A percentile compares a stretch with the other conserved stretches of the same genome.
phyloP scores from a whole-genome alignment of 2,113 vertebrate species.

The Mastomys coucha region DNA sequence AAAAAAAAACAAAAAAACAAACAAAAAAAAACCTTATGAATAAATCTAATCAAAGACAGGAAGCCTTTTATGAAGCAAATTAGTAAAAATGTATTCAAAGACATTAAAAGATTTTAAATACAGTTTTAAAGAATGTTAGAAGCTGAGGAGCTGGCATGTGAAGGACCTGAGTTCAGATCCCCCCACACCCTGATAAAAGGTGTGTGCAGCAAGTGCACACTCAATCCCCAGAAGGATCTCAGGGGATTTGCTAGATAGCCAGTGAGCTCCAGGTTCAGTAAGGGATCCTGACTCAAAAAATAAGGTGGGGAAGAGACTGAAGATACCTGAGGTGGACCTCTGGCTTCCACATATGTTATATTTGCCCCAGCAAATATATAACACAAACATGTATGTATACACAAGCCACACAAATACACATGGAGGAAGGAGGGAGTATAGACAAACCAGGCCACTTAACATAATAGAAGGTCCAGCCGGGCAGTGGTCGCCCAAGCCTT shows the following conservation, averaged over 20 bases:
- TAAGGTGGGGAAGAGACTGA: not conserved
- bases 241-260: not conserved
- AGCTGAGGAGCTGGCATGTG: not conserved
- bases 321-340: not conserved
- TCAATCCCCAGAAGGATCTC: not conserved
- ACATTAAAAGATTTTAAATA: constrained; percentile 24
- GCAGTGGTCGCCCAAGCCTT: no score
- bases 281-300: not conserved
- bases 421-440: not conserved
- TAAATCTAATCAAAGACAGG: constrained; percentile 12
- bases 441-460: not conserved
- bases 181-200: no score
- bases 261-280: not conserved
- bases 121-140: not conserved
- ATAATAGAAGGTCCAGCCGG: not conserved
- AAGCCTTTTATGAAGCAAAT: not conserved
- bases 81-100: constrained; percentile 37
- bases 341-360: not conserved
- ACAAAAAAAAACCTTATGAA: not conserved
- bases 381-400: no score
- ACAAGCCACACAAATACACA: not conserved
- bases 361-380: not conserved
- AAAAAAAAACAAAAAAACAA: no score
- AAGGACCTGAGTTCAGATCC: not conserved
- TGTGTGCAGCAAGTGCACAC: not conserved